Evolutionary conservation across 2,888 invertebrate genomes (phyloP).

Genomic region (Acronicta psi): DNA sequence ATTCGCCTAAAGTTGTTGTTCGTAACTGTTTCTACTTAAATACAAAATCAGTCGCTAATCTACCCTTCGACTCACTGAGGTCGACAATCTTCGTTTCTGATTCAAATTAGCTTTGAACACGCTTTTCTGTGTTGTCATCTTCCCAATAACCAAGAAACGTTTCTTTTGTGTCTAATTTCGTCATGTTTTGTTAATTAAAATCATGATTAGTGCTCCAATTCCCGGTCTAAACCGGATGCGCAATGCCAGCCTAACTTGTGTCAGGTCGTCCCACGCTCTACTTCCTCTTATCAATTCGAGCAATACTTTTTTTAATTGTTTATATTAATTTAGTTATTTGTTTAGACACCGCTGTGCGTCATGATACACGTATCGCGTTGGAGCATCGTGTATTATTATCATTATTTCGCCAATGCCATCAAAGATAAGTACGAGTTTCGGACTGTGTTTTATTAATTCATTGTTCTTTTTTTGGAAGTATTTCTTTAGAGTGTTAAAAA

Average conservation of each 20-base stretch:
- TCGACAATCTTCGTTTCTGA: background rate
- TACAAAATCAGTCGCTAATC: background rate
- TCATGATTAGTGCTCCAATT: constrained; percentile 9
- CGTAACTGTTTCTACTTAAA: background rate
- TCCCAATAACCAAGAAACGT: background rate
- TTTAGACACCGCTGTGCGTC: constrained; percentile 28
- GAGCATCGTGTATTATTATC: constrained; percentile 36
- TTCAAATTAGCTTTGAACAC: too few species aligned
- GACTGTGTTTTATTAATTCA: constrained; percentile 26
- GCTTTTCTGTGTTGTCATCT: background rate
- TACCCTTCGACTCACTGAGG: background rate
- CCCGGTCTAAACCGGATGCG: constrained; percentile 16
- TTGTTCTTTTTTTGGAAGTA: background rate
- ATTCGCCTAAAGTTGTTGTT: constrained; percentile 19
- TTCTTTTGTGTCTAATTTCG: background rate
- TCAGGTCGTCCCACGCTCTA: constrained; percentile 1
- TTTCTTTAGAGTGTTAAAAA: background rate
- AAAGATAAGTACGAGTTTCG: constrained; percentile 36
- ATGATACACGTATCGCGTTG: constrained; percentile 12
- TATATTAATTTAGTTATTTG: constrained; percentile 36
- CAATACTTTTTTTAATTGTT: constrained; percentile 30
- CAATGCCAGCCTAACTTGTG: background rate
- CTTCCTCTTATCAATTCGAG: constrained; percentile 21
- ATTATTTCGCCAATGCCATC: constrained; percentile 46
- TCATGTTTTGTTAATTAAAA: background rate